A percentile compares a stretch with the other conserved stretches of the same genome.
Conservation (phyloP, 2,888 invertebrate species). For the Eupithecia tripunctaria region DNA sequence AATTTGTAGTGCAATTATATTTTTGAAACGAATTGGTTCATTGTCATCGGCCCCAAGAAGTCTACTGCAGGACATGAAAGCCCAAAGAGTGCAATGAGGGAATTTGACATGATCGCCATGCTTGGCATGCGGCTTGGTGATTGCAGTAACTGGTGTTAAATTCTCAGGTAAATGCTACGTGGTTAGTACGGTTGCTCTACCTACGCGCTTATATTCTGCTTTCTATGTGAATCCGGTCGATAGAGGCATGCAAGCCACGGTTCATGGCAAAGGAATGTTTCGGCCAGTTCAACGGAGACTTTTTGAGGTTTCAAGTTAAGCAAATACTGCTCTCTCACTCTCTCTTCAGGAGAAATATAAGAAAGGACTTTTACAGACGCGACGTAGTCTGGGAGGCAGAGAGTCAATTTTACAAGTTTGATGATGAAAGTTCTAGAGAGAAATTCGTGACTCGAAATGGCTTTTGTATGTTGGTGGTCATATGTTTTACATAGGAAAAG, state of each 20-base stretch:
- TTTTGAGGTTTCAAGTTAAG: conserved; percentile 21
- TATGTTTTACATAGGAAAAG: neutral
- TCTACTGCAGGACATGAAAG: neutral
- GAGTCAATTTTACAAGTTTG: neutral
- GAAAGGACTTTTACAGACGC: neutral
- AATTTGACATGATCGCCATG: neutral
- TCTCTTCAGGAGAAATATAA: neutral
- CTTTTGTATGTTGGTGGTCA: neutral
- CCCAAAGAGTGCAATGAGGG: neutral
- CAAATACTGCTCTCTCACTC: conserved; percentile 5
- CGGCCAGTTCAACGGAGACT: conserved; percentile 26
- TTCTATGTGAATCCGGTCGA: conserved; percentile 20
- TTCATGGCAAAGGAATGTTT: conserved; percentile 35
- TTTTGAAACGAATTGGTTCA: neutral
- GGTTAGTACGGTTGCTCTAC: neutral
- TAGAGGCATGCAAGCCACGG: conserved; percentile 31
- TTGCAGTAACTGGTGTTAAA: neutral
- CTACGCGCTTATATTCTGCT: conserved; percentile 1
- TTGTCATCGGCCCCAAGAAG: neutral
- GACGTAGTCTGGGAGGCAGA: neutral
- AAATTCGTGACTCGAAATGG: neutral
- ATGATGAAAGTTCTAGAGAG: neutral
- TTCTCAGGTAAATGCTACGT: neutral
- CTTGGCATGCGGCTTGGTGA: neutral
- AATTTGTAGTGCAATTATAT: neutral